Evolutionary conservation across 1,140 invertebrate genomes (phyloP).

Genomic region (Drosophila eugracilis): DNA sequence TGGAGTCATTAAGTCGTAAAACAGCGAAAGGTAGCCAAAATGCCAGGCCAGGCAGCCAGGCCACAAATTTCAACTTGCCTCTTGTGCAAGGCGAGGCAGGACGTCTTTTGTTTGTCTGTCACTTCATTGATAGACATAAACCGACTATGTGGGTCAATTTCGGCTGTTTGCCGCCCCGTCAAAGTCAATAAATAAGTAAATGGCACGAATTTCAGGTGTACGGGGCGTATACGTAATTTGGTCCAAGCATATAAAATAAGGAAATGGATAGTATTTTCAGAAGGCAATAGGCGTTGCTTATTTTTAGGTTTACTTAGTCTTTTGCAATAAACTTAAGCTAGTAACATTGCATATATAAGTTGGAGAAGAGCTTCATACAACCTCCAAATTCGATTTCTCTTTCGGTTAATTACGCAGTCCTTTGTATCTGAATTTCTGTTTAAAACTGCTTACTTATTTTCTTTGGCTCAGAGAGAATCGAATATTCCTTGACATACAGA

Average conservation of each 20-base stretch:
- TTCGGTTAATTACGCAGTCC: too few relatives aligned
- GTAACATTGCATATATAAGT: too few relatives aligned
- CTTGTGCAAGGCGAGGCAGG: background rate
- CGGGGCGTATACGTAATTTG: conserved; percentile 44
- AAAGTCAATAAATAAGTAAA: conserved; percentile 53
- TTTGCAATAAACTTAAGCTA: background rate
- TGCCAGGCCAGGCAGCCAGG: conserved; percentile 10
- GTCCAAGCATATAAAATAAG: conserved; percentile 9
- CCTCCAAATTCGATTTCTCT: too few relatives aligned
- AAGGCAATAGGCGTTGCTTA: background rate
- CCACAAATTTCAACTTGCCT: background rate
- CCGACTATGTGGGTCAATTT: conserved; percentile 58
- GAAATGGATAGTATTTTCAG: conserved; percentile 1
- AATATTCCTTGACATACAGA: too few relatives aligned
- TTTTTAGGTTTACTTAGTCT: background rate
- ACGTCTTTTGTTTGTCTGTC: conserved; percentile 34
- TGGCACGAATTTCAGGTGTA: conserved; percentile 39
- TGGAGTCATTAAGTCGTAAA: conserved; percentile 84
- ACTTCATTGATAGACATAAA: conserved; percentile 36
- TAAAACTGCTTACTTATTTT: too few relatives aligned
- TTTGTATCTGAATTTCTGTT: too few relatives aligned
- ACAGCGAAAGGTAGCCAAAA: conserved; percentile 63
- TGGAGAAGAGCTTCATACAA: too few relatives aligned
- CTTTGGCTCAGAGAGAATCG: background rate
- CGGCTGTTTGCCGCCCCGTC: conserved; percentile 27